Evolutionary conservation across 2,797 vertebrate genomes (phyloP), one percentile per base, ranked within the genome.

Genomic region (Chelidonichthys spinosus): DNA sequence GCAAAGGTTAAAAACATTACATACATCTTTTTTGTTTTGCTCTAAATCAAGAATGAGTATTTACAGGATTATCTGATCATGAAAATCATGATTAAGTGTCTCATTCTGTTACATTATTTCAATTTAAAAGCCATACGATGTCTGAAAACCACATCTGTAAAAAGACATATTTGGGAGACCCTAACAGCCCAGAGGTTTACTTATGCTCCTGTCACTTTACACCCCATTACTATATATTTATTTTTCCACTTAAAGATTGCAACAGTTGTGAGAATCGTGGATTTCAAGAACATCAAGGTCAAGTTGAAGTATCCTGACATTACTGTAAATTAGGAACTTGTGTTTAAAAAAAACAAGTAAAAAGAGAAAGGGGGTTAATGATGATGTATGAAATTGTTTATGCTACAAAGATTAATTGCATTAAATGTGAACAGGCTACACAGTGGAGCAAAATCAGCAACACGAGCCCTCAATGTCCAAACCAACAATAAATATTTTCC

Each of bases 1-100:
- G 61, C 6, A 53, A 72, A 76, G 69, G 58, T 43, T 63, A 5
- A 74, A 85, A 82, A 67, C 84, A 87, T 82, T 65, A 82, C 70
- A 79, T 61, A 79, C 46, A 67, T 71, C 3, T 9, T 44, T 62
- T 81, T 73, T 50, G 18, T 50, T 79, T 85, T 81, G 74, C 71
- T 83, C 35, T 60, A 55, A 76, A 90, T 74, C 67, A 73, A 49
- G 43, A 56, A 76, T 39, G 59, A 72, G 44, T 87, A 77, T 86
- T 78, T 25, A 14, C 67, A 68, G 39, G 69, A 65, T 42, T 64
- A 11, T 54, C 70, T 63, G 44, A 62, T 63, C 44, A 44, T 54
- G 62, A 68, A 85, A 76, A 39, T 83, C n/a, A 37, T 52, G 15
- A 77, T 72, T 65, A 85, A 70, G 63, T 69, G 56, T 75, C 54